Evolutionary conservation across 2,797 vertebrate genomes (phyloP).

Genomic region (Schizopygopsis pylzovi): DNA sequence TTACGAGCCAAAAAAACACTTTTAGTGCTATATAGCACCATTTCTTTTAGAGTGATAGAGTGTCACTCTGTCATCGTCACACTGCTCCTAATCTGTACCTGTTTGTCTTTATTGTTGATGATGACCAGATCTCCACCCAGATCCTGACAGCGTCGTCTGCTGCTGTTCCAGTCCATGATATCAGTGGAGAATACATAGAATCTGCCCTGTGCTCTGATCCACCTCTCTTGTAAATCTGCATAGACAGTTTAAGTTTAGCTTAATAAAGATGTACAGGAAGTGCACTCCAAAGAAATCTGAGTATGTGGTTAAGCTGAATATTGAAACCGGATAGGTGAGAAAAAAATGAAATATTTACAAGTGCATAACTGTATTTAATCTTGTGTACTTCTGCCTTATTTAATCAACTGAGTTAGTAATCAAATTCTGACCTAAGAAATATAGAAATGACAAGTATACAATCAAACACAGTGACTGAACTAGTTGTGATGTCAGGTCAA

Average conservation of each 20-base stretch:
- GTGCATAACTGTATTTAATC: not conserved
- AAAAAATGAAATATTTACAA: not conserved
- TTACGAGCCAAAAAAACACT: no score
- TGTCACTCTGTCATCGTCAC: not conserved
- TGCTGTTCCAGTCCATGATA: constrained; percentile 34
- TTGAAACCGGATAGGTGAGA: not conserved
- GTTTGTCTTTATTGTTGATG: constrained; percentile 43
- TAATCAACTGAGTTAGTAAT: not conserved
- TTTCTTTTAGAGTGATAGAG: no score
- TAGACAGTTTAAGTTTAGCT: not conserved
- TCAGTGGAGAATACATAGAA: constrained; percentile 45
- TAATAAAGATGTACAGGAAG: not conserved
- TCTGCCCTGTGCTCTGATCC: constrained; percentile 14
- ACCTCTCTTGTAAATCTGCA: not conserved
- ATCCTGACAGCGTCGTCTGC: constrained; percentile 39
- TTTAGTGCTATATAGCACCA: no score
- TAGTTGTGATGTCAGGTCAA: no score
- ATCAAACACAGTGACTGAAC: not conserved
- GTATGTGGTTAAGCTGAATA: not conserved
- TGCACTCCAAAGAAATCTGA: not conserved
- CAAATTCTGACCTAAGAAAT: not conserved
- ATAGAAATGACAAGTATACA: not conserved
- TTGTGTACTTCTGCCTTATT: not conserved
- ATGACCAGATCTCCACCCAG: constrained; percentile 54
- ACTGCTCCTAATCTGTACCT: constrained; percentile 31